phyloP scores from a whole-genome alignment of 2,113 vertebrate genomes.

The Oreochromis tanganicae region DNA sequence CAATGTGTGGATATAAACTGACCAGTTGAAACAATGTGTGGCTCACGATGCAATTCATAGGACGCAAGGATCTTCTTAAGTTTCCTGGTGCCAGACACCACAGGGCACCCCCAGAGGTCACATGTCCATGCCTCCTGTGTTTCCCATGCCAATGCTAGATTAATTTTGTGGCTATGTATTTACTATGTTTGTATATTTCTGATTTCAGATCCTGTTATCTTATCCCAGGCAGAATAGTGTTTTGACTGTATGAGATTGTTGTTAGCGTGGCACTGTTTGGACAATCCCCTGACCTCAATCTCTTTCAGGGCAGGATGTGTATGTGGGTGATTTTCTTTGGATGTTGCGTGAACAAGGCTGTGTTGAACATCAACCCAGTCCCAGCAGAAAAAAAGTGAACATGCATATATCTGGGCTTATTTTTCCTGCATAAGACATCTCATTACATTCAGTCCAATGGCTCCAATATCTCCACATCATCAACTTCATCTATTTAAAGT shows the following conservation, averaged over 20 bases:
- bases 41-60: not conserved
- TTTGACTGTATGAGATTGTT: not conserved
- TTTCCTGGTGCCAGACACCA: not conserved
- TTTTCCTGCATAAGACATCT: not conserved
- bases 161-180: not conserved
- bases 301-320: not conserved
- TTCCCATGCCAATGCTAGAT: not conserved
- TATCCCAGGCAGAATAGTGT: not conserved
- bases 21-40: not conserved
- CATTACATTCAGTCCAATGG: not conserved
- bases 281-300: conserved; percentile 35
- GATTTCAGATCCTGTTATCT: not conserved
- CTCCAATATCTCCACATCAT: not conserved
- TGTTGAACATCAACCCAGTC: not conserved
- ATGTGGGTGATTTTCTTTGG: not conserved
- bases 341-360: not conserved
- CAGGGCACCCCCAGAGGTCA: not conserved
- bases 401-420: not conserved
- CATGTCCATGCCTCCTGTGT: not conserved
- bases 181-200: not conserved
- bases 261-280: conserved; percentile 1
- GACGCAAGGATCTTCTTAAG: not conserved
- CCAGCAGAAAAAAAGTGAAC: not conserved
- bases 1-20: not conserved
- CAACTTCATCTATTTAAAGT: not conserved